Percentiles rank a stretch among this genome's conserved stretches.
phyloP scores from a whole-genome alignment of 2,113 vertebrate genomes.

The Syngnathus scovelli region DNA sequence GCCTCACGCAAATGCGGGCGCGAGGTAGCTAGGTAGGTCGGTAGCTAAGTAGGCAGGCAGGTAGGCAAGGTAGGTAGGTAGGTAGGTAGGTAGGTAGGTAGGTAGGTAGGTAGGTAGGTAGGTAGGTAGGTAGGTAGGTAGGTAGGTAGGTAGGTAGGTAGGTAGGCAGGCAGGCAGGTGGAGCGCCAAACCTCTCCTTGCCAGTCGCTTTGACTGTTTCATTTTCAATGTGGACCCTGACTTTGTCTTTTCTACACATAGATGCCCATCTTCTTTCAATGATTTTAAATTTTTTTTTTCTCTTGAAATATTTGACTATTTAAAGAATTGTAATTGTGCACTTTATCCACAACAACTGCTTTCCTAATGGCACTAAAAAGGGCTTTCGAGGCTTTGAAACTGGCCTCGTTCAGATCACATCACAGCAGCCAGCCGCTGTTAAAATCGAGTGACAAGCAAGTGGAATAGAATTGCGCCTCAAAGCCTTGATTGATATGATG shows the following conservation, averaged over 20 bases:
- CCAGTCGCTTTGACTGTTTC: constrained; percentile 4
- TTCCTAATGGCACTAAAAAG: constrained; percentile 9
- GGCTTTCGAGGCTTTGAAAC: constrained; percentile 9
- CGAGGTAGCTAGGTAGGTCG: too few relatives aligned
- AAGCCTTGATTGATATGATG: constrained; percentile 13
- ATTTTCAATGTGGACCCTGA: constrained; percentile 14
- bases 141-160: too few relatives aligned
- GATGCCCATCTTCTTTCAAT: neutral
- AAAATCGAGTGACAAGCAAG: constrained; percentile 4
- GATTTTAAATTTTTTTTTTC: too few relatives aligned
- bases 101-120: too few relatives aligned
- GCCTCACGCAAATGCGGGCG: constrained; percentile 43
- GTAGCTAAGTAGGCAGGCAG: too few relatives aligned
- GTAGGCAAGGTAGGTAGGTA: too few relatives aligned
- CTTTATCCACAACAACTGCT: neutral
- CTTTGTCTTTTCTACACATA: constrained; percentile 26
- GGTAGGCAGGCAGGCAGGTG: neutral
- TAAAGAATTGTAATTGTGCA: neutral
- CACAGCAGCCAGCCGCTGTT: constrained; percentile 20
- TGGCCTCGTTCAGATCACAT: constrained; percentile 8
- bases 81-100: too few relatives aligned
- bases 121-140: too few relatives aligned
- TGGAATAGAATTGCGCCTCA: constrained; percentile 8
- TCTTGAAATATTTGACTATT: neutral
- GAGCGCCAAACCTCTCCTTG: constrained; percentile 22